Base-by-base conservation (phyloP, 2,888 invertebrate genomes). In the Branchellion lobata region DNA sequence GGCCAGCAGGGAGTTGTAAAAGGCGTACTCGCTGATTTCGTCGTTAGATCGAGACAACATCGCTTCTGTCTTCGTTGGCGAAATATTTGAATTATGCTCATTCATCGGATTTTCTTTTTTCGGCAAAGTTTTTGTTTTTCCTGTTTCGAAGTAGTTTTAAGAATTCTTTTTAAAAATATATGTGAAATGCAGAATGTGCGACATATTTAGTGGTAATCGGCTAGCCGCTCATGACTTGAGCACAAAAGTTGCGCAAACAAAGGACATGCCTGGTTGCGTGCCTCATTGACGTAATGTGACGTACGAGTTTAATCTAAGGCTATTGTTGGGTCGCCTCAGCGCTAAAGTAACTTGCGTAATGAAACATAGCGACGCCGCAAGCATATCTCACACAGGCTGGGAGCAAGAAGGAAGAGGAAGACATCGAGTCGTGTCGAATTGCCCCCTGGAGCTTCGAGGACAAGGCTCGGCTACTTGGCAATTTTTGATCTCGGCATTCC, bases 21-120 rank as follows among this genome's bases (percentile, higher is more conserved):
- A 61, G 33, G 21, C 73, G 31, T 65, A 77, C 34, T 77, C 74
- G 36, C 31, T 78, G 33, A 29, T 57, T 61, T 80, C 79, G 27
- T 77, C 36, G 21, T 78, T 79, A 33, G 78, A 57, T 61, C 88
- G 90, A 84, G 87, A 89, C 65, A 89, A 86, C 88, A 87, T 90
- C 88, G 89, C 91, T 84, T 92, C 47, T 47, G 11, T 14, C 18
- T 47, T 47, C 47, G 47, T 14, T 47, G 8, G 11, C 18, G 8
- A 14, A 8, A 47, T 47, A 47, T 47, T 47, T 47, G 18, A 14
- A 47, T 47, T 8, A 8, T 47, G 8, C 18, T 47, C 47, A 47
- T 8, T 14, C 18, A 47, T 18, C 8, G 18, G 47, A 47, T 8
- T 14, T 14, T 8, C 47, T 47, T 47, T 47, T 47, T 47, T 47